Evolutionary conservation across 2,113 vertebrate genomes (phyloP).

Genomic region (Panurus biarmicus): DNA sequence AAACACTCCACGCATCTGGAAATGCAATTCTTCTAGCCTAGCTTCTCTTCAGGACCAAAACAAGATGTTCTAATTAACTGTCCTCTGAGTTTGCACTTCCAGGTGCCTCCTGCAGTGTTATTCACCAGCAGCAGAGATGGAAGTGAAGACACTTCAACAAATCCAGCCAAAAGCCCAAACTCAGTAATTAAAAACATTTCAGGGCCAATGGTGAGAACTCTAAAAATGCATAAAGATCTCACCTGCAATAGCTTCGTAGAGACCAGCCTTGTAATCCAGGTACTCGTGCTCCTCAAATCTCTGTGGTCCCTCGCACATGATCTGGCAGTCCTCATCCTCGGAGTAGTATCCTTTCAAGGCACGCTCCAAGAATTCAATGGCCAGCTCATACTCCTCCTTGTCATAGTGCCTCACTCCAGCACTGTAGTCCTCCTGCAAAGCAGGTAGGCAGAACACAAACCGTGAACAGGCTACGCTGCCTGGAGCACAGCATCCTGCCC

Average conservation of each 20-base stretch:
- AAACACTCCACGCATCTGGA: not conserved
- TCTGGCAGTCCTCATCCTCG: constrained; percentile 83
- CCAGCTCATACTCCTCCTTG: constrained; percentile 70
- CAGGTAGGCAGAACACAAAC: not conserved
- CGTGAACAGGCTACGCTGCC: rapidly evolving
- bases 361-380: constrained; percentile 79
- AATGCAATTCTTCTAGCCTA: not conserved
- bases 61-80: rapidly evolving
- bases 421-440: constrained; percentile 80
- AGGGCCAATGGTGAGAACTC: not conserved
- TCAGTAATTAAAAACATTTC: not conserved
- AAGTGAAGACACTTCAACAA: not conserved
- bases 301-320: constrained; percentile 85
- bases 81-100: not conserved
- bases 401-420: constrained; percentile 82
- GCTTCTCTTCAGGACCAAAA: not conserved
- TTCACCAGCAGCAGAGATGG: not conserved
- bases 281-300: constrained; percentile 82
- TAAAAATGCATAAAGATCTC: not conserved
- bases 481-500: not conserved
- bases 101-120: not conserved
- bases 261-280: constrained; percentile 79
- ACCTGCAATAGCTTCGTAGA: constrained; percentile 93
- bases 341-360: constrained; percentile 82
- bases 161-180: not conserved